Evolutionary conservation across 2,888 invertebrate genomes (phyloP), one percentile per base, ranked within the genome.

Genomic region (Noctua fimbriata): DNA sequence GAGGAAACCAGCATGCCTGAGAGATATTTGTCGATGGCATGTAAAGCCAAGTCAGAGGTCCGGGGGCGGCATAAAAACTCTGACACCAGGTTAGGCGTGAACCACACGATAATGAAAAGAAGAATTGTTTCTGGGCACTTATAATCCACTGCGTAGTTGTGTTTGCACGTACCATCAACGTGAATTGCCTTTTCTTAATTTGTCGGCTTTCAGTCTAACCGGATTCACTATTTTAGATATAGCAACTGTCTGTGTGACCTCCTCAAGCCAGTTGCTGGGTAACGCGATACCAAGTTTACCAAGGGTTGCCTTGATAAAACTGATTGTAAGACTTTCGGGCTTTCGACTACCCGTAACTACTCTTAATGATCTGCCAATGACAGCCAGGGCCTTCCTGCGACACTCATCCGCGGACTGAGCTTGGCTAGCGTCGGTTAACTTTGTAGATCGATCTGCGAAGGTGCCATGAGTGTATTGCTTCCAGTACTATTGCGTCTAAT

Each of bases 401-500:
- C 55, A 24, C 10, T 24, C 55, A 5, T 58, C n/a, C 1, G 16
- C 7, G 7, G 28, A 60, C 7, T 28, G 28, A 5, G 3, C 28
- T 7, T 28, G 28, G 28, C 16, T 16, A n/a, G 58, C 58, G 14
- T 58, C 14, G 14, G 2, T 14, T 14, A 2, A 58, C 58, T n/a
- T 14, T 58, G 14, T n/a, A n/a, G n/a, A 58, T 58, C 14, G 6
- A n/a, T 58, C 58, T 5, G 58, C n/a, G 60, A 16, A 28, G 7
- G 28, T 28, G 7, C 60, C 28, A n/a, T 2, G 28, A 16, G 60
- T n/a, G 0, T 28, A 28, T 60, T 16, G 7, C 14, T 28, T 21
- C 32, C 21, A 65, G 67, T 44, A n/a, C 7, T 66, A 44, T 24
- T 69, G 16, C 58, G 14, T 5, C 28, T 72, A 82, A 81, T 88